Conservation (phyloP, 2,888 invertebrate species). For the Eledona agricola region DNA sequence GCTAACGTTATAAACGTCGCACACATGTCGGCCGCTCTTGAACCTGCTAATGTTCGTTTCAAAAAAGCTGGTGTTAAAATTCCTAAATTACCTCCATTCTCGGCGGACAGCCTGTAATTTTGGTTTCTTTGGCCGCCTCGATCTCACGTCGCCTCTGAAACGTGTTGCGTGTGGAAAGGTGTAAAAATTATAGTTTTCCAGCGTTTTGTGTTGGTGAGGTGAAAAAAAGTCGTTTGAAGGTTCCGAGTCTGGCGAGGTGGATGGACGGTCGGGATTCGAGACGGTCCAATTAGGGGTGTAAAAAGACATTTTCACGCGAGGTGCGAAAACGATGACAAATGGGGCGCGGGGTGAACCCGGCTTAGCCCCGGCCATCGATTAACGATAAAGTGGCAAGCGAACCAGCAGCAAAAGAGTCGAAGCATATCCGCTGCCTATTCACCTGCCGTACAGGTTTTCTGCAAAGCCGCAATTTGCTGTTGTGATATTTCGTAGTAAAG, state of each 20-base stretch:
- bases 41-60: conserved; percentile 54
- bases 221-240: conserved; percentile 17
- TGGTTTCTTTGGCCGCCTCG: conserved; percentile 56
- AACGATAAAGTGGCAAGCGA: conserved; percentile 31
- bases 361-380: conserved; percentile 34
- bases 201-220: too few species aligned
- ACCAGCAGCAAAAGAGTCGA: conserved; percentile 22
- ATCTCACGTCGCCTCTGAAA: conserved; percentile 45
- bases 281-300: too few species aligned
- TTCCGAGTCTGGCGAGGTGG: conserved; percentile 17
- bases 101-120: conserved; percentile 61
- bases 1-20: conserved; percentile 39
- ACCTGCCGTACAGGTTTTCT: conserved; percentile 40
- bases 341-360: conserved; percentile 26
- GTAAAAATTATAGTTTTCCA: conserved; percentile 54
- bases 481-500: conserved; percentile 37
- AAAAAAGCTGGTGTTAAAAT: conserved; percentile 60
- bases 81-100: conserved; percentile 60
- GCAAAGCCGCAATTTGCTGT: conserved; percentile 33
- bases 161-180: conserved; percentile 56
- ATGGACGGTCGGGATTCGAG: too few species aligned
- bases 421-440: conserved; percentile 27
- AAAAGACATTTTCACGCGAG: conserved; percentile 14
- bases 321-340: conserved; percentile 30
- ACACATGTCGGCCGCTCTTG: conserved; percentile 48